These are phyloP conservation scores for Tinamus major DNA, from an alignment of 2,797 vertebrate species.

Conservation along the genomic window DNA sequence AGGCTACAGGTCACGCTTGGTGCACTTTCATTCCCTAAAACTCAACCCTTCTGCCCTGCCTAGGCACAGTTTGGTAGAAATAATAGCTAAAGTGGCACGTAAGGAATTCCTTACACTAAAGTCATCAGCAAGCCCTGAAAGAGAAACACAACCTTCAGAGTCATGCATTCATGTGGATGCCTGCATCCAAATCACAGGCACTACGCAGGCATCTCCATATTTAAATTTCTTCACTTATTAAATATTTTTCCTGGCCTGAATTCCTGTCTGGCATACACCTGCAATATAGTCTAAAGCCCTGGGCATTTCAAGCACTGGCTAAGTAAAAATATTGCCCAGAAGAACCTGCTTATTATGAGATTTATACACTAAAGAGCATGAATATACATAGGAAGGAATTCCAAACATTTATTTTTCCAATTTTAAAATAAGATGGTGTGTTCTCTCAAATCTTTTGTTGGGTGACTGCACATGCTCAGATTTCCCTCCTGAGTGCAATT, in stretches of 20 bases:
- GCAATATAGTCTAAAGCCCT: background rate
- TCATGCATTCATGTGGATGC: accelerated
- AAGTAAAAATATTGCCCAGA: background rate
- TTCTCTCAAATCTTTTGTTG: background rate
- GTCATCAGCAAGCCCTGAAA: background rate
- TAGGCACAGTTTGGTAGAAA: background rate
- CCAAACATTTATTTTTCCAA: background rate
- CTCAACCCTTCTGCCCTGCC: background rate
- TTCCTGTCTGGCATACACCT: background rate
- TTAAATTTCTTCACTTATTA: background rate
- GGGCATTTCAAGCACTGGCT: background rate
- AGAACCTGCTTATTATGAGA: background rate
- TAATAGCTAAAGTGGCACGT: background rate
- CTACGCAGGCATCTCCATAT: background rate
- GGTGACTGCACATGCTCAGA: background rate
- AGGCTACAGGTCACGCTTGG: accelerated
- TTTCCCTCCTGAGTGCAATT: background rate
- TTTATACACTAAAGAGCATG: background rate
- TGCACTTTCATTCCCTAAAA: background rate
- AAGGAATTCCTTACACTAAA: background rate
- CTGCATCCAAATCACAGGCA: background rate
- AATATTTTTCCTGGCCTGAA: background rate
- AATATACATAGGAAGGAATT: background rate
- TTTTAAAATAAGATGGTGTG: background rate
- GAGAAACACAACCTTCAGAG: background rate